Base-by-base conservation (phyloP, 2,888 invertebrate species). In the Mythimna loreyi region DNA sequence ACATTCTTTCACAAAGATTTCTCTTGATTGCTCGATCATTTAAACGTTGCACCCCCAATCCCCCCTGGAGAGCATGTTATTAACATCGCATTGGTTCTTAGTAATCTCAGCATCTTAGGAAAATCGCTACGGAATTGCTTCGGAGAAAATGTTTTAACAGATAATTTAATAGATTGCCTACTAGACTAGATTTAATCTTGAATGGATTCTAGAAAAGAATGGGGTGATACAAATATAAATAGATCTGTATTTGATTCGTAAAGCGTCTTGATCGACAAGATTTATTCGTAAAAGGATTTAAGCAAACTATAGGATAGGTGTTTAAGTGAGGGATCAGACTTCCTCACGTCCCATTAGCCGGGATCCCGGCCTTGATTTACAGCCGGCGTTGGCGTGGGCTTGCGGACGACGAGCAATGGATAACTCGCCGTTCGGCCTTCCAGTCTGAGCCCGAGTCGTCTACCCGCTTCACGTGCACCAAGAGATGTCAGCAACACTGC, bases 1-100 rank as follows among this genome's bases (percentile, higher is more conserved):
- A 21, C 7, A 65, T 47, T 72, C 77, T 62, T 53, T 28, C 40
- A 33, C 50, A 66, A 63, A 40, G 55, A 49, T 67, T 64, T 67
- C 30, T 61, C 61, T 36, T 62, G 60, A 72, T 67, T 66, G 30
- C 57, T 23, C 25, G 5, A 65, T 33, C 25, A 77, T 74, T 74
- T 57, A 53, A 56, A 67, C 63, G 36, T 28, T 36, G 30, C 13
- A 30, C 16, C 33, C 55, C 23, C 59, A 57, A 58, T 56, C 43
- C 43, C n/a, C 56, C 50, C 45, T 58, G 21, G 55, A 60, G 63
- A 56, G 66, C 33, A 43, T 66, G 67, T 65, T 71, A 80, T 73
- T 72, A 53, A 77, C 65, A 67, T 59, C 50, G 40, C 55, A 73
- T 71, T 63, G 63, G 63, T 60, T 80, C 59, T 25, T 28, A 33